Evolutionary conservation across 2,113 vertebrate genomes (phyloP).

Genomic region (Pimephales promelas): DNA sequence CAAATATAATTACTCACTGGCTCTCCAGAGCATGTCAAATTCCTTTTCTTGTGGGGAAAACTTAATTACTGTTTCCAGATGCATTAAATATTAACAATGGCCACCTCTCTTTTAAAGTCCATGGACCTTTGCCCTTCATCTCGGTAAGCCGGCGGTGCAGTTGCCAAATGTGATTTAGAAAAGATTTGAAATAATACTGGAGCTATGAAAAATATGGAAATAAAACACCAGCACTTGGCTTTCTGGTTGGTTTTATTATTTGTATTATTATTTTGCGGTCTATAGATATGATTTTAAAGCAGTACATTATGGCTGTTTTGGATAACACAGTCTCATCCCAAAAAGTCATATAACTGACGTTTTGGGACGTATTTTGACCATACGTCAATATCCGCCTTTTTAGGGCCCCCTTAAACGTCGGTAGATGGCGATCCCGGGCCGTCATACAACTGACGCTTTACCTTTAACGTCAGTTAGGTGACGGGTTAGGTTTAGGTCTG

Average conservation of each 20-base stretch:
- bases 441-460: too few relatives aligned
- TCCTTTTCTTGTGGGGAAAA: constrained; percentile 70
- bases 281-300: neutral
- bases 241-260: neutral
- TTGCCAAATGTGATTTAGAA: constrained; percentile 45
- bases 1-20: constrained; percentile 82
- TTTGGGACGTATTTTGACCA: too few relatives aligned
- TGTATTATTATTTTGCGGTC: neutral
- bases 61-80: constrained; percentile 78
- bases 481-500: too few relatives aligned
- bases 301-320: neutral
- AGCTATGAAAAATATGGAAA: neutral
- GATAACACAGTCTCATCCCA: too few relatives aligned
- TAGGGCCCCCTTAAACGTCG: too few relatives aligned
- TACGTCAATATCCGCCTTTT: too few relatives aligned
- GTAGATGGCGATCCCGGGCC: too few relatives aligned
- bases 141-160: constrained; percentile 19
- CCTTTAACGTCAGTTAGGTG: too few relatives aligned
- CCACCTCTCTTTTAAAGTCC: constrained; percentile 67
- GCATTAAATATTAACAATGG: constrained; percentile 79
- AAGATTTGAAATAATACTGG: neutral
- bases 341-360: too few relatives aligned
- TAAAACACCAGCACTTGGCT: neutral
- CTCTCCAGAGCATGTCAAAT: constrained; percentile 79
- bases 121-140: constrained; percentile 59